Base-by-base conservation (phyloP, 1,140 invertebrate genomes). In the Anastrepha obliqua region DNA sequence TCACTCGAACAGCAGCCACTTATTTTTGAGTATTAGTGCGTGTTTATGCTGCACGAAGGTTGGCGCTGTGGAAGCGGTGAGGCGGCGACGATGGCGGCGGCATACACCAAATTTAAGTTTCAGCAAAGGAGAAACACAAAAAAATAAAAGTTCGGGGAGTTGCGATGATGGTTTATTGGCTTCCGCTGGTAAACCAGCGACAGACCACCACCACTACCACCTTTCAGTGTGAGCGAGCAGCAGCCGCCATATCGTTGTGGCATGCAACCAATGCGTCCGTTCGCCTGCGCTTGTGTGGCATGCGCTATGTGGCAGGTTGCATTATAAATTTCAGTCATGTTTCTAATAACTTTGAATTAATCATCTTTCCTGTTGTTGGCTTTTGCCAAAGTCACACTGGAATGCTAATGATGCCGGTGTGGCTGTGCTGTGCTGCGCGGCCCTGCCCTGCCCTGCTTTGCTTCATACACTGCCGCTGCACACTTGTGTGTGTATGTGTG, bases 331-430 rank as follows among this genome's bases (percentile, higher is more conserved):
- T 92, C 91, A 92, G 91, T 92, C 91, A 92, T 90, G 91, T 91
- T 91, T 92, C 91, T 92, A 92, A 92, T 92, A 92, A 92, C 91
- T 92, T 91, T 92, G 91, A 92, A 92, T 92, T 92, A 92, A 92
- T 92, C 91, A 92, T 92, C 91, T 91, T 89, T 86, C 85, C 85
- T 62, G 85, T 86, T 86, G 85, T 86, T 86, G 85, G 85, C 85
- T 86, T 86, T 86, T 55, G 85, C 85, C 59, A 62, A 86, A 86
- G 85, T 86, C 85, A 86, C 59, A 86, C 85, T 60, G 85, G 85
- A 86, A 86, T 86, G 55, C 58, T 86, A 86, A 86, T 86, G 85
- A 86, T 86, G 85, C 59, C 58, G 20, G n/a, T 55, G 85, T 44
- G 58, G 58, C 58, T 62, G 74, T 15, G 51, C 7, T 2, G 85